A percentile compares a stretch with the other conserved stretches of the same genome.
Conservation (phyloP, 1,140 invertebrate genomes). For the Augochlora pura region DNA sequence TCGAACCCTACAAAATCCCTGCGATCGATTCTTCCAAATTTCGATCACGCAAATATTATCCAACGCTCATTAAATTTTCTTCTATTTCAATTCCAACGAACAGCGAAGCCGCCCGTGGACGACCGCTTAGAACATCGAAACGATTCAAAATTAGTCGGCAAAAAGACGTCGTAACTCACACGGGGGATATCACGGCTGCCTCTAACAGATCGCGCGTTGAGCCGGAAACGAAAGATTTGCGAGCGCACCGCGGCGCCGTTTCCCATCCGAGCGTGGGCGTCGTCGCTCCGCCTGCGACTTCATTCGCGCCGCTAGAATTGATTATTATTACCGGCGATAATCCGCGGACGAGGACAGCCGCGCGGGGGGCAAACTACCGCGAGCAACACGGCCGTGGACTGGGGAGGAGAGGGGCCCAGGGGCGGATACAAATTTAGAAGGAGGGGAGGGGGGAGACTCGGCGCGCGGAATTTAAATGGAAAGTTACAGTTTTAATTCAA, state of each 20-base stretch:
- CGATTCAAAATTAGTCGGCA: too few species aligned
- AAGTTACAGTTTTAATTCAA: conserved; percentile 54
- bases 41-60: too few species aligned
- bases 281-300: conserved; percentile 14
- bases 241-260: conserved; percentile 28
- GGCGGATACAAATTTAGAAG: conserved; percentile 33
- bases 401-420: too few species aligned
- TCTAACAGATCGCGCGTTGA: conserved; percentile 46
- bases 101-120: too few species aligned
- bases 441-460: too few species aligned
- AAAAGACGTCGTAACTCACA: neutral
- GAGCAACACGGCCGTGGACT: neutral
- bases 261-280: conserved; percentile 20
- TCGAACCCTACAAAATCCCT: too few species aligned
- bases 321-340: conserved; percentile 48
- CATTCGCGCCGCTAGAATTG: conserved; percentile 29
- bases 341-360: conserved; percentile 10
- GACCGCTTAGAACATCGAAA: too few species aligned
- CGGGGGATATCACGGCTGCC: conserved; percentile 42
- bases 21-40: too few species aligned
- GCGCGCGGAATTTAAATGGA: conserved; percentile 35
- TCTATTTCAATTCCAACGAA: too few species aligned
- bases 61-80: too few species aligned
- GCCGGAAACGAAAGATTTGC: conserved; percentile 63
- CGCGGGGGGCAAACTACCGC: conserved; percentile 23